A percentile compares a stretch with the other conserved stretches of the same genome.
Conservation (phyloP, 2,113 vertebrate genomes). For the Numenius arquata region DNA sequence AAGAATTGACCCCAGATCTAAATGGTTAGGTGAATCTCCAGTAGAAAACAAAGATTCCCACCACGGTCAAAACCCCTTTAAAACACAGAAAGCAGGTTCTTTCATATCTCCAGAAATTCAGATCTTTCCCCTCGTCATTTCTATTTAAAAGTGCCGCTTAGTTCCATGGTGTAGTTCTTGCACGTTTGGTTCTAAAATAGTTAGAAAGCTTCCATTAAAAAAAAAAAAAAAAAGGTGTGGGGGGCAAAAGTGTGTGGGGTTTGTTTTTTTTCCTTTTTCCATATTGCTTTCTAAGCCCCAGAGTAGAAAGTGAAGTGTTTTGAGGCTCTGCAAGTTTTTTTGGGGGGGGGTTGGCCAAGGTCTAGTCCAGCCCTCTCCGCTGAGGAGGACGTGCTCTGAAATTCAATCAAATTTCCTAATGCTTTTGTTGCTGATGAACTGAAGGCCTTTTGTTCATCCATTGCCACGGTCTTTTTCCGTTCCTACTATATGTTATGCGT, state of each 20-base stretch:
- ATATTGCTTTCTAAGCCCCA: constrained; percentile 82
- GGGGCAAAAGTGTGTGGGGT: not conserved
- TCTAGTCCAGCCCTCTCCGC: constrained; percentile 87
- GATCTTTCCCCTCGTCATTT: constrained; percentile 63
- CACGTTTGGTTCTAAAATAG: constrained; percentile 79
- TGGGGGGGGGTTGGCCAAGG: constrained; percentile 67
- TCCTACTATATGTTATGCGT: constrained; percentile 81
- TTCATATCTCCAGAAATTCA: constrained; percentile 55
- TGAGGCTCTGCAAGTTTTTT: not conserved
- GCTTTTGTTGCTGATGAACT: constrained; percentile 94
- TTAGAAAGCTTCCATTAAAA: constrained; percentile 76
- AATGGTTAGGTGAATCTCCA: constrained; percentile 7
- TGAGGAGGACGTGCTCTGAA: constrained; percentile 91
- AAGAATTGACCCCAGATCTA: constrained; percentile 45
- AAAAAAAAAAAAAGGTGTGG: not conserved
- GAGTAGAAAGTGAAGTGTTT: constrained; percentile 86
- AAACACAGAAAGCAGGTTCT: constrained; percentile 44
- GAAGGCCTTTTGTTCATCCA: constrained; percentile 88
- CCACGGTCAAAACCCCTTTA: constrained; percentile 2
- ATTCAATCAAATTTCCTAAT: constrained; percentile 90
- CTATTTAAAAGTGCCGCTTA: constrained; percentile 84
- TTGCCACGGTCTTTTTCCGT: constrained; percentile 81
- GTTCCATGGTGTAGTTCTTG: constrained; percentile 79
- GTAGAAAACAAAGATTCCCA: constrained; percentile 57
- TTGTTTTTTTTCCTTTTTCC: constrained; percentile 75